Evolutionary conservation across 2,888 invertebrate species (phyloP).

Genomic region (Sinhomidia bicolor): DNA sequence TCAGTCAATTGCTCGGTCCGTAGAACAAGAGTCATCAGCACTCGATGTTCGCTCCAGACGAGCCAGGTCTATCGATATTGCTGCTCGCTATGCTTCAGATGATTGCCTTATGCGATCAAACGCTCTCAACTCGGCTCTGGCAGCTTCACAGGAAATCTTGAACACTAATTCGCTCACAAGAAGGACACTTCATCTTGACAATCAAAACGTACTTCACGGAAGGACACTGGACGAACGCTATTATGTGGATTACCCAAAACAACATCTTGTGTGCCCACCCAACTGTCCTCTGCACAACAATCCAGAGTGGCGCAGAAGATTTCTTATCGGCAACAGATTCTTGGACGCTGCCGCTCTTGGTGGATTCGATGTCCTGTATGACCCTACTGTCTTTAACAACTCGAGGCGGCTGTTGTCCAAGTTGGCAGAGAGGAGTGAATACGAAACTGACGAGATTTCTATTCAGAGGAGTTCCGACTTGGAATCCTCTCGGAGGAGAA

Average conservation of each 20-base stretch:
- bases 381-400: slow-evolving; percentile 61
- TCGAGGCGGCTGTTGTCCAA: slow-evolving; percentile 61
- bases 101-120: slow-evolving; percentile 69
- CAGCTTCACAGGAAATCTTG: slow-evolving; percentile 51
- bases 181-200: slow-evolving; percentile 57
- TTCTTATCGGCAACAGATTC: slow-evolving; percentile 73
- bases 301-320: slow-evolving; percentile 70
- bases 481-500: slow-evolving; percentile 63
- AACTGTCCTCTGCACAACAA: slow-evolving; percentile 70
- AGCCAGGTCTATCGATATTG: slow-evolving; percentile 57
- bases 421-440: slow-evolving; percentile 62
- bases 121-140: slow-evolving; percentile 26
- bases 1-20: slow-evolving; percentile 1
- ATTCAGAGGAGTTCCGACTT: slow-evolving; percentile 57
- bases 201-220: slow-evolving; percentile 59
- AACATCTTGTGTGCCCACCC: slow-evolving; percentile 71
- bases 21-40: not conserved
- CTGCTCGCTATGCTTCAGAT: slow-evolving; percentile 61
- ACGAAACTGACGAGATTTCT: slow-evolving; percentile 65
- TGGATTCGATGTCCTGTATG: slow-evolving; percentile 75
- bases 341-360: slow-evolving; percentile 75
- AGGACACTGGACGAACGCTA: slow-evolving; percentile 58
- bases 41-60: slow-evolving; percentile 28
- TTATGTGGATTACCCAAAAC: slow-evolving; percentile 70
- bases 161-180: slow-evolving; percentile 52